Evolutionary conservation across 2,888 invertebrate species (phyloP).

Genomic region (Junonia oenone): DNA sequence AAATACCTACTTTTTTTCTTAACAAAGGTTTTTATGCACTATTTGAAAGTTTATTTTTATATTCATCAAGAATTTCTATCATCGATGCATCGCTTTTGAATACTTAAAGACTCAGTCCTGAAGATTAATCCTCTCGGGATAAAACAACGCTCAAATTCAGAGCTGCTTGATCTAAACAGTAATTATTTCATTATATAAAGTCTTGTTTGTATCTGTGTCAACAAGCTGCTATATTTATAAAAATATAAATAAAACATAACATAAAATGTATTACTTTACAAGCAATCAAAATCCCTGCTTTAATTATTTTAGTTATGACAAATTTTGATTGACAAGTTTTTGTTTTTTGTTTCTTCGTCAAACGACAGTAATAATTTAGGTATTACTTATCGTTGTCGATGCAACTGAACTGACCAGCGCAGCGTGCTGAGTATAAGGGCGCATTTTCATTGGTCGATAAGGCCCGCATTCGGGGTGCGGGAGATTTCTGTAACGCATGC

Average conservation of each 20-base stretch:
- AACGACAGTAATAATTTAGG: too few relatives aligned
- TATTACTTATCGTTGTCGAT: too few relatives aligned
- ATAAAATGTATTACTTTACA: too few relatives aligned
- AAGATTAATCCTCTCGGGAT: slow-evolving; percentile 5
- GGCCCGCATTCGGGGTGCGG: too few relatives aligned
- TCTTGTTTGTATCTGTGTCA: neutral
- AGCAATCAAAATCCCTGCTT: too few relatives aligned
- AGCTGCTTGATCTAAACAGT: neutral
- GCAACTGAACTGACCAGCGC: too few relatives aligned
- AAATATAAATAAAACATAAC: neutral
- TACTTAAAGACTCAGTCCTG: slow-evolving; percentile 2
- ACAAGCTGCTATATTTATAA: neutral
- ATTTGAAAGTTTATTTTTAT: neutral
- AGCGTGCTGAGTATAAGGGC: too few relatives aligned
- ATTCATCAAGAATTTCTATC: neutral
- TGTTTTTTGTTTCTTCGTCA: too few relatives aligned
- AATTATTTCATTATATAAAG: neutral
- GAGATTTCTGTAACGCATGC: too few relatives aligned
- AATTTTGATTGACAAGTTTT: too few relatives aligned
- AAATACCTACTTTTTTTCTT: neutral
- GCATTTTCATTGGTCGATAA: too few relatives aligned
- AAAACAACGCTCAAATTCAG: neutral
- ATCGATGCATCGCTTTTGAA: slow-evolving; percentile 2
- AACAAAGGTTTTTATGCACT: neutral
- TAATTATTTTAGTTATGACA: too few relatives aligned